A percentile compares a stretch with the other conserved stretches of the same genome.
Conservation (phyloP, 2,113 vertebrate genomes). For the Neodontobutis hainanensis region DNA sequence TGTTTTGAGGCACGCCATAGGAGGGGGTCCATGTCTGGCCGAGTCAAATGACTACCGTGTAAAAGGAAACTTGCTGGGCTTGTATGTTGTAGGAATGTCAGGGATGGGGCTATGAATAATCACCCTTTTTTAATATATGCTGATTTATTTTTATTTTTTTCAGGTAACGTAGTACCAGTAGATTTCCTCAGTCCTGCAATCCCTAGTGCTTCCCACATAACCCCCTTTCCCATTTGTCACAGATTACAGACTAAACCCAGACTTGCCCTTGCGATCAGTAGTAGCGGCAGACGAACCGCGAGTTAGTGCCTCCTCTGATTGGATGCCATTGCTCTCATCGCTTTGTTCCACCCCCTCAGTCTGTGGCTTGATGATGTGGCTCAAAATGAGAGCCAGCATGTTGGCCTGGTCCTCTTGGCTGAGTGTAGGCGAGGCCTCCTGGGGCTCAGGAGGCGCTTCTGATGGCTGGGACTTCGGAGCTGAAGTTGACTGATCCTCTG, state of each 20-base stretch:
- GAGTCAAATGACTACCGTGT: background rate
- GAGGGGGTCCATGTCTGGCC: constrained; percentile 26
- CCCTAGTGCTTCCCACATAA: constrained; percentile 29
- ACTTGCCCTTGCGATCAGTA: constrained; percentile 85
- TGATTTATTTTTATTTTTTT: constrained; percentile 14
- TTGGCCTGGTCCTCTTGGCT: constrained; percentile 92
- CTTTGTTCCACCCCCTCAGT: constrained; percentile 78
- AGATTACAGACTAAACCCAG: constrained; percentile 80
- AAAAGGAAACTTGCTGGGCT: background rate
- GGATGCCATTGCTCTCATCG: constrained; percentile 92
- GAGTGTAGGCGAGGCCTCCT: constrained; percentile 76
- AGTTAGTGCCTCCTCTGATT: constrained; percentile 84
- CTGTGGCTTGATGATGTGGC: constrained; percentile 94
- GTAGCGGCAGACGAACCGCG: constrained; percentile 69
- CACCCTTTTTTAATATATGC: background rate
- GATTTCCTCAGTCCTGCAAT: constrained; percentile 22
- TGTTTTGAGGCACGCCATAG: constrained; percentile 37
- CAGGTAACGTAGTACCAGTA: constrained; percentile 35
- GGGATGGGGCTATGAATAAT: constrained; percentile 3
- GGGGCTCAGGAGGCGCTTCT: constrained; percentile 70
- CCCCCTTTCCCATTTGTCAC: constrained; percentile 25
- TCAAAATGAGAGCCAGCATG: constrained; percentile 91
- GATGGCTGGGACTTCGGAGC: constrained; percentile 71
- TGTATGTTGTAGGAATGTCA: constrained; percentile 24
- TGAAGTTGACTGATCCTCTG: constrained; percentile 69